Conservation (phyloP, 1,140 invertebrate genomes). For the Camponotus floridanus region DNA sequence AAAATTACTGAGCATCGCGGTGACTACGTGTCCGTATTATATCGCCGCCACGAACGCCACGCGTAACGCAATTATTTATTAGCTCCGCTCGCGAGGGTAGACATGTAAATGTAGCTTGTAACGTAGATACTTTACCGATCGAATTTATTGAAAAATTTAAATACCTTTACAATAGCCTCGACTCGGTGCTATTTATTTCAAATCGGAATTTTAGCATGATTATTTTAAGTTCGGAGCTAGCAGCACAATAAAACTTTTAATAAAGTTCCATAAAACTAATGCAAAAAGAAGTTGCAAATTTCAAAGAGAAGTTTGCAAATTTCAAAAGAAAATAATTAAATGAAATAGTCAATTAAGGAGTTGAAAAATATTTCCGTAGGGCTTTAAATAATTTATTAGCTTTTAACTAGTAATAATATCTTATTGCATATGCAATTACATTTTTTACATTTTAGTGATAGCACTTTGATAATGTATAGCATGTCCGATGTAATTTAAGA, state of each 20-base stretch:
- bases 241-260: not conserved
- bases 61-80: slow-evolving; percentile 66
- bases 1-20: slow-evolving; percentile 68
- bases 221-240: not conserved
- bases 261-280: not conserved
- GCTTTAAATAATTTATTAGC: not conserved
- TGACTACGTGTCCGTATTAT: slow-evolving; percentile 59
- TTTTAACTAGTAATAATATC: not conserved
- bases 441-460: slow-evolving; percentile 14
- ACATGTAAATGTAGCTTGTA: slow-evolving; percentile 24
- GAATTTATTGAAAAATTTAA: slow-evolving; percentile 13
- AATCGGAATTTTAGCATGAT: not conserved
- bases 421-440: slow-evolving; percentile 9
- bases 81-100: slow-evolving; percentile 31
- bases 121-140: slow-evolving; percentile 15
- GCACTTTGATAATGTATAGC: not conserved
- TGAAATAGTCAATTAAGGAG: not conserved
- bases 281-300: not conserved
- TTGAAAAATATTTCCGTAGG: not conserved
- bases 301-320: not conserved
- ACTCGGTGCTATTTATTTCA: not conserved
- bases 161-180: not conserved
- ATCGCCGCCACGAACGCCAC: slow-evolving; percentile 35
- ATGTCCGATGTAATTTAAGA: slow-evolving; percentile 35
- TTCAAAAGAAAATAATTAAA: not conserved